Conservation (phyloP, 2,888 invertebrate species). For the Dichetophora obliterata region DNA sequence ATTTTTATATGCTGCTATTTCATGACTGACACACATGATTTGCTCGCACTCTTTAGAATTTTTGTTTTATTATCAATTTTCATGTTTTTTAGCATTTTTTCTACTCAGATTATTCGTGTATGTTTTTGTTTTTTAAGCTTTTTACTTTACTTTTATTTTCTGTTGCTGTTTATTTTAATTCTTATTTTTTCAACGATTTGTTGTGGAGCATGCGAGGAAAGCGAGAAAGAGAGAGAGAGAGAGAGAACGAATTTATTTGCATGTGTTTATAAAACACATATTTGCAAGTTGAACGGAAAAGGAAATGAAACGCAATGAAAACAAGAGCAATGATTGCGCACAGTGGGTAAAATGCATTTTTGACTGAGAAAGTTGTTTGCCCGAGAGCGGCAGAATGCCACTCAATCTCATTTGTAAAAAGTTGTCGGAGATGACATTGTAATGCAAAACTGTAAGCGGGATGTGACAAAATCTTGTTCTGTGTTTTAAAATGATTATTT, state of each 20-base stretch:
- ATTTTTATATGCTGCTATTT: not conserved
- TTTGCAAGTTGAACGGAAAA: slow-evolving; percentile 17
- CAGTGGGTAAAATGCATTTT: not conserved
- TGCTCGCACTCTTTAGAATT: slow-evolving; percentile 39
- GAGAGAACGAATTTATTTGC: not conserved
- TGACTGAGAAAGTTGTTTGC: no score
- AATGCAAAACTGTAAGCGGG: no score
- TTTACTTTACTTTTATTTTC: slow-evolving; percentile 18
- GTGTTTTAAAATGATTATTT: no score
- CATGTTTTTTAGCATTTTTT: slow-evolving; percentile 22
- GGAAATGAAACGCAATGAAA: slow-evolving; percentile 2
- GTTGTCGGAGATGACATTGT: no score
- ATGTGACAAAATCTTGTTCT: no score
- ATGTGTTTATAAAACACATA: not conserved
- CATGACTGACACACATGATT: slow-evolving; percentile 13
- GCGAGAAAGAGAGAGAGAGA: not conserved
- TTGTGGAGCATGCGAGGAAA: not conserved
- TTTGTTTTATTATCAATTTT: slow-evolving; percentile 49
- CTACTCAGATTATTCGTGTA: slow-evolving; percentile 17
- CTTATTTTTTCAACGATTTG: not conserved
- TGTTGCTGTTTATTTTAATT: not conserved
- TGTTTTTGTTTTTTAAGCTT: slow-evolving; percentile 17
- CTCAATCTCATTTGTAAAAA: no score
- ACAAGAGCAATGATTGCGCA: not conserved
- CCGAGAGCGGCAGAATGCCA: no score